These are phyloP conservation scores for Synergus itoensis DNA, from an alignment of 2,888 invertebrate genomes.

Conservation along the genomic window DNA sequence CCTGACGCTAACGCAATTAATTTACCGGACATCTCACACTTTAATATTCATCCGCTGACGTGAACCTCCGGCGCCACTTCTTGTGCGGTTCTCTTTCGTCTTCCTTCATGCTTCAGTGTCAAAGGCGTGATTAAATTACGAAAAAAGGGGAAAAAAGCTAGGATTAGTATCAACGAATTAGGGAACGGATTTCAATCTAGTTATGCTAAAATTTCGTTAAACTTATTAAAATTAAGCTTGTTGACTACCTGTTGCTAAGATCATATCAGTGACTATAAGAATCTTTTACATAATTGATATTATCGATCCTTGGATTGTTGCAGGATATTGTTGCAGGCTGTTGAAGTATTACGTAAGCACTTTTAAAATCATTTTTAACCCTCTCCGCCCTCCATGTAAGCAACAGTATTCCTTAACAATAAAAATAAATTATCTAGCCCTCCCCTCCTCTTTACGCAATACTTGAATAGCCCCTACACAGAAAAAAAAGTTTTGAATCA, in stretches of 20 bases:
- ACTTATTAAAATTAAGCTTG: neutral
- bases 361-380: no score
- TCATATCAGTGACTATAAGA: neutral
- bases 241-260: conserved; percentile 6
- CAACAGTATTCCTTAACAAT: no score
- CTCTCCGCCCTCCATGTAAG: no score
- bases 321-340: no score
- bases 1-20: conserved; percentile 72
- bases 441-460: no score
- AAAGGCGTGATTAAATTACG: conserved; percentile 32
- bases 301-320: no score
- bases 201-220: neutral
- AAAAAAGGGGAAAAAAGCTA: neutral
- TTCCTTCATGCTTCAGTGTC: conserved; percentile 47
- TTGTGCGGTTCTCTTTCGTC: conserved; percentile 54
- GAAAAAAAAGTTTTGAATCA: no score
- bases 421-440: no score
- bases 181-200: neutral
- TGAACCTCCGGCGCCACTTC: conserved; percentile 53
- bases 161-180: conserved; percentile 12
- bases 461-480: no score
- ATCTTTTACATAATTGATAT: no score
- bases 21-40: conserved; percentile 71
- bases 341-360: no score
- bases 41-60: conserved; percentile 71